A percentile compares a stretch with the other conserved stretches of the same genome.
Evolutionary conservation across 2,888 invertebrate species (phyloP).

Genomic region (Agrypnus murinus): DNA sequence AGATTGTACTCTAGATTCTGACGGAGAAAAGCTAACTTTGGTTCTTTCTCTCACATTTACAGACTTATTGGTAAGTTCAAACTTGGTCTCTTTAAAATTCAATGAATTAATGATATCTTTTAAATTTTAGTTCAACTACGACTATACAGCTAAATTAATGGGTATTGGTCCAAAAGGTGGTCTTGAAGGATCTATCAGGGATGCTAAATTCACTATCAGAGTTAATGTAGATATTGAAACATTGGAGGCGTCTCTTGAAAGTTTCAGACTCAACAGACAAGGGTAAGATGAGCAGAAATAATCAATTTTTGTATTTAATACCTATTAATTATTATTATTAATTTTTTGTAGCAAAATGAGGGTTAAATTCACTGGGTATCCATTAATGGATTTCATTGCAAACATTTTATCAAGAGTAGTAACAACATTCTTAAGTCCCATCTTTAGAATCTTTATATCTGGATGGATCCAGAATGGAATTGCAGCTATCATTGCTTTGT

Average conservation of each 20-base stretch:
- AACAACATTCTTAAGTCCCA: conserved; percentile 3
- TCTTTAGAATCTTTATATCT: background rate
- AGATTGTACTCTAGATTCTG: conserved; percentile 66
- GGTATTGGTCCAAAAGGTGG: conserved; percentile 74
- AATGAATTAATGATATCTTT: background rate
- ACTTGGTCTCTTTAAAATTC: background rate
- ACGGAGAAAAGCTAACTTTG: conserved; percentile 23
- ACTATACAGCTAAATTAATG: conserved; percentile 73
- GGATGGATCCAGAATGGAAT: background rate
- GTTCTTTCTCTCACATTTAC: conserved; percentile 43
- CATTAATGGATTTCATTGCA: conserved; percentile 72
- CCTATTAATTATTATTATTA: background rate
- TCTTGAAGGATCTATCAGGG: conserved; percentile 66
- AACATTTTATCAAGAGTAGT: conserved; percentile 68
- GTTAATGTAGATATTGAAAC: background rate
- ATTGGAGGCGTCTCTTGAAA: conserved; percentile 6
- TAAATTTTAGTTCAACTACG: conserved; percentile 73
- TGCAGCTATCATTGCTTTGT: background rate
- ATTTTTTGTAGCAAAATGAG: conserved; percentile 69
- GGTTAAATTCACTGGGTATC: conserved; percentile 72
- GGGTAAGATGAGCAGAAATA: conserved; percentile 4
- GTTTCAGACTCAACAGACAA: background rate
- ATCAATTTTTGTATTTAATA: background rate
- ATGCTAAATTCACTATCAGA: background rate
- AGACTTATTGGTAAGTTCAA: conserved; percentile 10